phyloP scores from a whole-genome alignment of 2,888 invertebrate genomes.

The Myathropa florea region DNA sequence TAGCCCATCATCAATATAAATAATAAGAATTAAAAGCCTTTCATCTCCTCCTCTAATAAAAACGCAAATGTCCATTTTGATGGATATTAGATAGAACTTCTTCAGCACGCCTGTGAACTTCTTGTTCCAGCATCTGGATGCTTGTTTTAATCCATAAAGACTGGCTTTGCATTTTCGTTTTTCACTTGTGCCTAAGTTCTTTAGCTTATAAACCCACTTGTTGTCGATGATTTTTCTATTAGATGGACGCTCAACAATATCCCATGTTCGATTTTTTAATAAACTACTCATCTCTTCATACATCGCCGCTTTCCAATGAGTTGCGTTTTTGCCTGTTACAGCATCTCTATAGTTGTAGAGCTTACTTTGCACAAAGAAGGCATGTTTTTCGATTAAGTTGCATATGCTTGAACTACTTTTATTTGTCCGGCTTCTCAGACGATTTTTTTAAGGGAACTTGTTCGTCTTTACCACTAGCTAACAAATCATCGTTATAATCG shows the following conservation, averaged over 20 bases:
- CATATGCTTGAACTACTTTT: neutral
- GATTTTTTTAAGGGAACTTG: neutral
- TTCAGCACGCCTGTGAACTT: constrained; percentile 71
- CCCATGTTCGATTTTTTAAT: constrained; percentile 58
- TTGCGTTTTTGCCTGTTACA: neutral
- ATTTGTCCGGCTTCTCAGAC: neutral
- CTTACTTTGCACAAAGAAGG: constrained; percentile 9
- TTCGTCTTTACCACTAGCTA: neutral
- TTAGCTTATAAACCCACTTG: constrained; percentile 73
- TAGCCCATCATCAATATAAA: constrained; percentile 73
- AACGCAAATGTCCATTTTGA: constrained; percentile 73
- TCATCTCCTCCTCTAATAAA: constrained; percentile 47
- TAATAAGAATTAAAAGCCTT: constrained; percentile 60
- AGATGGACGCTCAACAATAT: constrained; percentile 48
- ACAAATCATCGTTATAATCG: neutral
- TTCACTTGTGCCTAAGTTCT: constrained; percentile 29
- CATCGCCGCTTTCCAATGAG: constrained; percentile 25
- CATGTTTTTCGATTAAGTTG: constrained; percentile 18
- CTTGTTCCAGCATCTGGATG: constrained; percentile 72
- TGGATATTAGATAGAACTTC: constrained; percentile 69
- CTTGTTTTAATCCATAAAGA: constrained; percentile 72
- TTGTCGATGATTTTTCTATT: constrained; percentile 67
- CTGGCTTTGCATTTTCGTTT: constrained; percentile 72
- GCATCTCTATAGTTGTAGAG: neutral
- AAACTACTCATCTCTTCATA: constrained; percentile 51